Conservation (phyloP, 2,888 invertebrate species). For the Megastigmus dorsalis region DNA sequence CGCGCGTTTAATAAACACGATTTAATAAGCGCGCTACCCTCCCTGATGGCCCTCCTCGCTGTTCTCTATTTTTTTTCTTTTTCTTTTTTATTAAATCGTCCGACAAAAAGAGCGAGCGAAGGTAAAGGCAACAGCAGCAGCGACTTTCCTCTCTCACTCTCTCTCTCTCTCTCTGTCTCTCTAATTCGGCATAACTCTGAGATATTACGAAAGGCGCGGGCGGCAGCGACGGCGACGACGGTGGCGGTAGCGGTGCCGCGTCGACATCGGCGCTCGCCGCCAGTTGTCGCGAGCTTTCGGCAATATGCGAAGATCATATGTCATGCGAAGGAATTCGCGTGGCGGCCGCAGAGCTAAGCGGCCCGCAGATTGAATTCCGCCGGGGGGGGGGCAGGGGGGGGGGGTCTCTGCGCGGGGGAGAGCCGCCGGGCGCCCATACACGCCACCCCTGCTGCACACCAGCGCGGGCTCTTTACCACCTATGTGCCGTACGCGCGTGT, state of each 20-base stretch:
- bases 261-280: too few species aligned
- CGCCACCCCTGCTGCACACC: background rate
- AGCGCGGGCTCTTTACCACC: too few species aligned
- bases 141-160: too few species aligned
- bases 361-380: conserved; percentile 58
- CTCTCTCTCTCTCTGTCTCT: too few species aligned
- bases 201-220: conserved; percentile 67
- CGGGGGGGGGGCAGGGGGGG: too few species aligned
- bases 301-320: conserved; percentile 75
- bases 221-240: too few species aligned
- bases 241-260: too few species aligned
- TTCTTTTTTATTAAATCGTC: conserved; percentile 3
- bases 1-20: conserved; percentile 46
- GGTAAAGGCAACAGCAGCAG: too few species aligned
- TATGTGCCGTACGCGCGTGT: too few species aligned
- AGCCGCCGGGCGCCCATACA: background rate
- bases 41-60: background rate
- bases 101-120: too few species aligned
- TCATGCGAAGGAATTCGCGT: conserved; percentile 68
- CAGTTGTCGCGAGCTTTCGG: conserved; percentile 49
- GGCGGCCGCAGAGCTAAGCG: conserved; percentile 49
- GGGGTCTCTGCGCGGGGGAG: too few species aligned
- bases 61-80: background rate
- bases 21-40: conserved; percentile 42
- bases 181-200: conserved; percentile 69